These are phyloP conservation scores for Piprites chloris DNA, from an alignment of 2,113 vertebrate genomes.

Conservation along the genomic window DNA sequence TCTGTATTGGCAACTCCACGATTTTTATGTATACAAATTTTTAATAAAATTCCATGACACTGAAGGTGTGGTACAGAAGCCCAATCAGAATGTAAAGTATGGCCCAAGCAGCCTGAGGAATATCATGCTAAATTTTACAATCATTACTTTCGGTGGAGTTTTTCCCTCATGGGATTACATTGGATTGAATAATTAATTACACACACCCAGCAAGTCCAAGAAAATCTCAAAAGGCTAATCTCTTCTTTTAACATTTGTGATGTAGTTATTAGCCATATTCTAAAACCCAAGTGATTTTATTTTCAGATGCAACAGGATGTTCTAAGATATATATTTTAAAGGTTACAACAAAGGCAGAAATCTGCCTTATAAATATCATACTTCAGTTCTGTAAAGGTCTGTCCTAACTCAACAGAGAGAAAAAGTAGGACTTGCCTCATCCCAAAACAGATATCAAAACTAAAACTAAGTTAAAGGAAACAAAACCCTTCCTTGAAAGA, in stretches of 20 bases:
- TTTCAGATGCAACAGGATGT: neutral
- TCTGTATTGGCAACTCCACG: neutral
- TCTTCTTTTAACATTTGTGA: neutral
- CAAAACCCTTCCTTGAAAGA: neutral
- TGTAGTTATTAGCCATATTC: neutral
- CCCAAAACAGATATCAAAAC: neutral
- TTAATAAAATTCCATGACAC: neutral
- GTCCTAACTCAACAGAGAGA: neutral
- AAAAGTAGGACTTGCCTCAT: neutral
- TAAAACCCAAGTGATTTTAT: neutral
- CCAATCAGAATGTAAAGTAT: neutral
- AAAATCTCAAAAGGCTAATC: neutral
- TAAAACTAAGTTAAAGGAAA: neutral
- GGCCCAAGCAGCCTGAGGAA: neutral
- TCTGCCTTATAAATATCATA: neutral
- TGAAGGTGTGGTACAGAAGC: neutral
- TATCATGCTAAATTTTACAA: neutral
- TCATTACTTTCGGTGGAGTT: neutral
- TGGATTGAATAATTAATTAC: neutral
- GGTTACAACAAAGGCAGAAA: neutral
- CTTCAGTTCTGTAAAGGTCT: neutral
- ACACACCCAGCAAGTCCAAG: neutral
- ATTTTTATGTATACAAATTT: neutral
- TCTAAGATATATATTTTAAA: neutral
- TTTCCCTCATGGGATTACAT: neutral